phyloP scores from a whole-genome alignment of 2,888 invertebrate genomes.

The Patella pellucida region DNA sequence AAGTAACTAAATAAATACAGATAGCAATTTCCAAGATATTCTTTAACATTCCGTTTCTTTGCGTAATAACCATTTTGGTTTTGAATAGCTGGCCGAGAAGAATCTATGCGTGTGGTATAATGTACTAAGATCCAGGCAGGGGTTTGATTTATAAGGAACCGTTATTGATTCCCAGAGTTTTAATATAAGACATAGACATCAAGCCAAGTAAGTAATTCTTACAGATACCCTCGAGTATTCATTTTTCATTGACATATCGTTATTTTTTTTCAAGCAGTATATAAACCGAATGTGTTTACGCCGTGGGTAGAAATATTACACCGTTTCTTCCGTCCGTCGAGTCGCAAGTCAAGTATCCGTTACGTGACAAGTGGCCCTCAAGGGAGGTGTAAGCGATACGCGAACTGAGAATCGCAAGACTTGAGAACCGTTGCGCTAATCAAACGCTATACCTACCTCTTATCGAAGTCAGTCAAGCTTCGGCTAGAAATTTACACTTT shows the following conservation, averaged over 20 bases:
- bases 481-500: too few relatives aligned
- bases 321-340: neutral
- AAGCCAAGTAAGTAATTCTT: slow-evolving; percentile 4
- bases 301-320: slow-evolving; percentile 2
- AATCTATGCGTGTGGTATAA: neutral
- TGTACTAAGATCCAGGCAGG: too few relatives aligned
- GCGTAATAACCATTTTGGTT: slow-evolving; percentile 6
- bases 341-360: slow-evolving; percentile 3
- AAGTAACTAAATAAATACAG: slow-evolving; percentile 11
- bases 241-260: too few relatives aligned
- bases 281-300: neutral
- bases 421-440: too few relatives aligned
- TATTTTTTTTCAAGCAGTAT: too few relatives aligned
- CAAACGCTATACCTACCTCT: too few relatives aligned
- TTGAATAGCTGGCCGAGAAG: neutral
- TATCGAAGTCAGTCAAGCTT: too few relatives aligned
- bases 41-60: slow-evolving; percentile 9
- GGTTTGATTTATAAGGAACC: too few relatives aligned
- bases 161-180: slow-evolving; percentile 1
- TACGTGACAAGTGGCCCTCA: slow-evolving; percentile 12
- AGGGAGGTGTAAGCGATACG: slow-evolving; percentile 3
- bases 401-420: too few relatives aligned
- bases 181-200: neutral
- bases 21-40: neutral
- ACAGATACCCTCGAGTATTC: slow-evolving; percentile 3